phyloP scores from a whole-genome alignment of 2,888 invertebrate species.

The Agrypnus murinus region DNA sequence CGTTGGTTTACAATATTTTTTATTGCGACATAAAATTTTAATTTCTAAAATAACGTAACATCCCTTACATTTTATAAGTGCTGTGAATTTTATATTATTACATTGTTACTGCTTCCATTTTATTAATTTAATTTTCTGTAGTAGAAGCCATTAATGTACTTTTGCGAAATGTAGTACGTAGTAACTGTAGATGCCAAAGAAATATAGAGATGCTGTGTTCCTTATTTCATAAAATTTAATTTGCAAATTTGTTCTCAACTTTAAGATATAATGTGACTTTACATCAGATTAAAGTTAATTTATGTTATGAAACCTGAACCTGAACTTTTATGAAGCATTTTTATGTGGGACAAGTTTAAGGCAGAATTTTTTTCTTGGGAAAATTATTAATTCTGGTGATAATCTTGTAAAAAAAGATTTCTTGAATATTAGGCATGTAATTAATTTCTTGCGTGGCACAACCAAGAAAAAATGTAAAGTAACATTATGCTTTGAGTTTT shows the following conservation, averaged over 20 bases:
- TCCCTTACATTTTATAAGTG: background rate
- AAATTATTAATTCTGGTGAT: too few species aligned
- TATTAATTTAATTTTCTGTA: slow-evolving; percentile 23
- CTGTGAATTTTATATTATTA: slow-evolving; percentile 10
- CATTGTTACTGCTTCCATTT: background rate
- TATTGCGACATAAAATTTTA: too few species aligned
- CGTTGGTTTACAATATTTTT: too few species aligned
- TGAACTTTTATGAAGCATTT: background rate
- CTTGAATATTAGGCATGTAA: too few species aligned
- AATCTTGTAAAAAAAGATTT: too few species aligned
- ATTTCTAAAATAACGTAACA: too few species aligned
- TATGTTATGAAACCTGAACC: background rate
- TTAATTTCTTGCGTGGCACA: too few species aligned
- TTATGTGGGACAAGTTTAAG: background rate
- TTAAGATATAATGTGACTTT: slow-evolving; percentile 12
- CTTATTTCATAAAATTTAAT: slow-evolving; percentile 13
- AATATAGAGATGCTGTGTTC: slow-evolving; percentile 1
- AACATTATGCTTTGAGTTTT: too few species aligned
- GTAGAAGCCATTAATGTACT: slow-evolving; percentile 21
- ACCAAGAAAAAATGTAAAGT: too few species aligned
- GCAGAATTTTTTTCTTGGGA: too few species aligned
- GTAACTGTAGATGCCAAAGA: slow-evolving; percentile 9
- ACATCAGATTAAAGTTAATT: slow-evolving; percentile 14
- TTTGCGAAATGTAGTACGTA: background rate
- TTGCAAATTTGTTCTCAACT: background rate